Conservation (phyloP, 1,140 invertebrate genomes). For the Habropoda laboriosa region DNA sequence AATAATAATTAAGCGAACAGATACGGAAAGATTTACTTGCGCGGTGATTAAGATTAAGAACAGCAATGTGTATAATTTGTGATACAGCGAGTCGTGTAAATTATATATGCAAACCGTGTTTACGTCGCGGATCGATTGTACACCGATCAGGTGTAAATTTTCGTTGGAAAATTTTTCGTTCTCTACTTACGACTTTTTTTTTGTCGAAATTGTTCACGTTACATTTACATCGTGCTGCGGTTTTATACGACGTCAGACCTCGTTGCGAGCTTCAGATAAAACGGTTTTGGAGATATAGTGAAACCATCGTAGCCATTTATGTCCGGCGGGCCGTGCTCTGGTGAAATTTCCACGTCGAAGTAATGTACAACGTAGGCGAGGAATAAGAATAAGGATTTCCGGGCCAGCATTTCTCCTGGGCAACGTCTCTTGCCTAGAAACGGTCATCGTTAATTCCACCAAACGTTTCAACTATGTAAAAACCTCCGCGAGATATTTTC, state of each 20-base stretch:
- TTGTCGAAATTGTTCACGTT: not conserved
- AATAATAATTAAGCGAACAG: no score
- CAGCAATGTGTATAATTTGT: no score
- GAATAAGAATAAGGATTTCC: constrained; percentile 83
- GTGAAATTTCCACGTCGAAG: constrained; percentile 78
- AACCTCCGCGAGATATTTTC: not conserved
- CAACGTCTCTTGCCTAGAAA: constrained; percentile 84
- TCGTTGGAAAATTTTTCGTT: no score
- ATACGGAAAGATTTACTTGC: no score
- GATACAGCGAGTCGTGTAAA: no score
- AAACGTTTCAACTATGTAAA: not conserved
- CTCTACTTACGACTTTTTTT: no score
- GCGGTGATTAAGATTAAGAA: no score
- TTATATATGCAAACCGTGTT: no score
- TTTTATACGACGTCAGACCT: constrained; percentile 17
- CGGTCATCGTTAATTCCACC: not conserved
- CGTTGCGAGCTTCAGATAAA: constrained; percentile 68
- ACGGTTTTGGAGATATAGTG: constrained; percentile 81
- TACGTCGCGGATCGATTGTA: no score
- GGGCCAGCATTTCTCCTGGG: constrained; percentile 84
- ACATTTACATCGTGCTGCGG: not conserved
- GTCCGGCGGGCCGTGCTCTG: constrained; percentile 71
- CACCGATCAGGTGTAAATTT: no score
- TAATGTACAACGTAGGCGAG: constrained; percentile 82
- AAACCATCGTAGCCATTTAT: constrained; percentile 81